phyloP scores from a whole-genome alignment of 2,113 vertebrate species.

The Mastomys natalensis region DNA sequence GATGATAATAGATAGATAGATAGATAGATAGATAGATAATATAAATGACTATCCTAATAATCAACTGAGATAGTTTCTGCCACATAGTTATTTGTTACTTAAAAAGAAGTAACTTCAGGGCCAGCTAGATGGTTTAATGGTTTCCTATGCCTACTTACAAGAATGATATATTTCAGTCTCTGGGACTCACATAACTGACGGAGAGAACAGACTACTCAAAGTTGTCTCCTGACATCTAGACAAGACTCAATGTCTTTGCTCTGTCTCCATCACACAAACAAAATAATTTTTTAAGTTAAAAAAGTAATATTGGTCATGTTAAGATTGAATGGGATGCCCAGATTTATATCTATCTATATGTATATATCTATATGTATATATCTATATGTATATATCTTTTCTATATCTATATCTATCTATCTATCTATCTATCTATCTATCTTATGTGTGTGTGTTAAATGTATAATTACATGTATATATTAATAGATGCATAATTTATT shows the following conservation, averaged over 20 bases:
- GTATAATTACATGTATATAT: neutral
- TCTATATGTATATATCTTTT: accelerated
- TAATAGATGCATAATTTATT: neutral
- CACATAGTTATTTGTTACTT: neutral
- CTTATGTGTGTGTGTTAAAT: too few species aligned
- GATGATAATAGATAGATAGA: too few species aligned
- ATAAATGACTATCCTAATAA: neutral
- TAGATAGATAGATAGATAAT: neutral
- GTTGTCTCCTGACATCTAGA: neutral
- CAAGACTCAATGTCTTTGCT: neutral
- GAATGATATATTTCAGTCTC: neutral
- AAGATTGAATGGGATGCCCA: neutral
- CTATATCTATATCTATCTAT: too few species aligned
- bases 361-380: too few species aligned
- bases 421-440: accelerated
- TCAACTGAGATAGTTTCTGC: neutral
- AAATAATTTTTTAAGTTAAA: neutral
- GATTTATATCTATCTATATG: neutral
- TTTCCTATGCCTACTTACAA: neutral
- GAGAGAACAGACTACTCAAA: neutral
- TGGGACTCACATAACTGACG: neutral
- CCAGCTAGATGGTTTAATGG: neutral
- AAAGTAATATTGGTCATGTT: neutral
- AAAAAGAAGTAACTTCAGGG: neutral
- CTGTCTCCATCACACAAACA: neutral